Evolutionary conservation across 2,113 vertebrate species (phyloP).

Genomic region (Gymnogyps californianus): DNA sequence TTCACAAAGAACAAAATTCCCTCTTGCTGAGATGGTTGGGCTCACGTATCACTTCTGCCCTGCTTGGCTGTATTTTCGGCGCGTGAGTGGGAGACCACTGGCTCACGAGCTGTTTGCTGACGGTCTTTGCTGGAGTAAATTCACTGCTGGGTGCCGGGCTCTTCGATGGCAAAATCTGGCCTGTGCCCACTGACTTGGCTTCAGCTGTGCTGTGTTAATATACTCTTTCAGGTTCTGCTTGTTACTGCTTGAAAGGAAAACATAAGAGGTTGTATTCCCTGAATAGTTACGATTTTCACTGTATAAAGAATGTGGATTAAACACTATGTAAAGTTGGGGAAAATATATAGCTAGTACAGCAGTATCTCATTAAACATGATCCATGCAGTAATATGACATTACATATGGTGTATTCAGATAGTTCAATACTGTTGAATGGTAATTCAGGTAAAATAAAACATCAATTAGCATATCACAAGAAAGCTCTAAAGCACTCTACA

Average conservation of each 20-base stretch:
- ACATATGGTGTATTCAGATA: neutral
- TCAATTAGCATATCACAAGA: neutral
- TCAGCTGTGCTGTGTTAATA: neutral
- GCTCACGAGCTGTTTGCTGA: neutral
- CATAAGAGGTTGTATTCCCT: neutral
- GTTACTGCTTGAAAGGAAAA: neutral
- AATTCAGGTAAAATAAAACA: neutral
- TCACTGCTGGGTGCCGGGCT: neutral
- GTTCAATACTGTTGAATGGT: neutral
- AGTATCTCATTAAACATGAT: neutral
- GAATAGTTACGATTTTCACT: neutral
- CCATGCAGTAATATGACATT: neutral
- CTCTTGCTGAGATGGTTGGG: neutral
- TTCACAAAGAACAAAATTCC: neutral
- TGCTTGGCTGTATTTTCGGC: accelerated
- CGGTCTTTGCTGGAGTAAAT: neutral
- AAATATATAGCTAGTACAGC: neutral
- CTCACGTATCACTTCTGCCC: neutral
- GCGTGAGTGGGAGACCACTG: neutral
- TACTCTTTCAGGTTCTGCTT: neutral
- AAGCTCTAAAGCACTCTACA: neutral
- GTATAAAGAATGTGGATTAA: neutral
- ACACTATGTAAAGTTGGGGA: neutral
- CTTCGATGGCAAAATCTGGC: neutral
- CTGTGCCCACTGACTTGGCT: neutral